A percentile compares a stretch with the other conserved stretches of the same genome.
Conservation (phyloP, 2,797 vertebrate species). For the Phrynocephalus guinanensis region DNA sequence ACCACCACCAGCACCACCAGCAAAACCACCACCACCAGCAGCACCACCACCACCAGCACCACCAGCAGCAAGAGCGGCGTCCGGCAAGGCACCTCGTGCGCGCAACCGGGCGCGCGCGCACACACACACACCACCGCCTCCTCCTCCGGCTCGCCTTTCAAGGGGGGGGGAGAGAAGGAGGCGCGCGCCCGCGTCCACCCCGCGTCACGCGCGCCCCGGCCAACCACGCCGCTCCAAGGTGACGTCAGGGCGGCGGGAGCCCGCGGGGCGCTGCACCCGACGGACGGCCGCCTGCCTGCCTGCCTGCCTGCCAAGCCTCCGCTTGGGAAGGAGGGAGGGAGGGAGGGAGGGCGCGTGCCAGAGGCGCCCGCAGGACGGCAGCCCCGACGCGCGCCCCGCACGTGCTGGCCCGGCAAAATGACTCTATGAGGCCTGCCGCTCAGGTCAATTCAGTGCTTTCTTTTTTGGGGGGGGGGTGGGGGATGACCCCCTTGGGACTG, state of each 20-base stretch:
- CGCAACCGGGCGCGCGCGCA: too few relatives aligned
- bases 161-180: background rate
- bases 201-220: conserved; percentile 1
- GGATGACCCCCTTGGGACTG: too few relatives aligned
- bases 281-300: background rate
- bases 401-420: too few relatives aligned
- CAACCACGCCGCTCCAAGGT: conserved; percentile 9
- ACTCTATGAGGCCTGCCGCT: too few relatives aligned
- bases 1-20: too few relatives aligned
- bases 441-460: too few relatives aligned
- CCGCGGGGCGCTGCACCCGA: background rate
- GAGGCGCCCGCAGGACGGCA: too few relatives aligned
- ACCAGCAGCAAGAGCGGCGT: too few relatives aligned
- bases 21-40: too few relatives aligned
- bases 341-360: background rate
- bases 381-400: too few relatives aligned
- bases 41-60: accelerated
- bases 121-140: background rate
- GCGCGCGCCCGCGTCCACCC: too few relatives aligned
- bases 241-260: conserved; percentile 8
- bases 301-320: background rate
- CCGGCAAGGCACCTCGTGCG: background rate
- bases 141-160: background rate
- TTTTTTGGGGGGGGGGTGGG: too few relatives aligned
- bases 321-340: background rate